phyloP scores from a whole-genome alignment of 2,888 invertebrate species.

The Scelioninae gen. 1 region DNA sequence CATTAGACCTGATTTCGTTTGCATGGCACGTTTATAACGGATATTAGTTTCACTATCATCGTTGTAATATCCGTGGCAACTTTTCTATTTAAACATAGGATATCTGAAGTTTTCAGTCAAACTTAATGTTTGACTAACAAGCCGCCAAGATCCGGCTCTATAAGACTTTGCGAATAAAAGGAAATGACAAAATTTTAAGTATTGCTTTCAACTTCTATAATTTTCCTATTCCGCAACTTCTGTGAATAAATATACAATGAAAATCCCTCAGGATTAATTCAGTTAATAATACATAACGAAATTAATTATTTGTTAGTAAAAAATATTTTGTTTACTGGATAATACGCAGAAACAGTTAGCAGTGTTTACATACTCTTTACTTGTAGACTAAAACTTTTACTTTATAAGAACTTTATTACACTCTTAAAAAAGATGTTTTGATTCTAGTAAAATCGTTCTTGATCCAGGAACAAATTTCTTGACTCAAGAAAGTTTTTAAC shows the following conservation, averaged over 20 bases:
- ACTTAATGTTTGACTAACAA: constrained; percentile 35
- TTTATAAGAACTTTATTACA: too few species aligned
- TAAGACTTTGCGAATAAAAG: constrained; percentile 25
- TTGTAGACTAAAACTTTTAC: too few species aligned
- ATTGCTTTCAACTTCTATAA: constrained; percentile 17
- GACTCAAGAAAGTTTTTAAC: too few species aligned
- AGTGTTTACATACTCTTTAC: too few species aligned
- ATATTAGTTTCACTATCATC: constrained; percentile 26
- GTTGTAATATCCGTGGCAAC: constrained; percentile 22
- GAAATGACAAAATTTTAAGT: constrained; percentile 22
- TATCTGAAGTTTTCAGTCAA: constrained; percentile 28
- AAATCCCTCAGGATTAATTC: too few species aligned
- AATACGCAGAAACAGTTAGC: too few species aligned
- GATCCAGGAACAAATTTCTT: too few species aligned
- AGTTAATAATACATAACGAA: too few species aligned
- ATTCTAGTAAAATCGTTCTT: too few species aligned
- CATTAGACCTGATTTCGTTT: constrained; percentile 2
- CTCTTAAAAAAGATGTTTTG: too few species aligned
- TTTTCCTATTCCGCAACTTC: constrained; percentile 17
- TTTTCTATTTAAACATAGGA: constrained; percentile 32
- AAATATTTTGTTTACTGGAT: too few species aligned
- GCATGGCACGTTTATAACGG: constrained; percentile 22
- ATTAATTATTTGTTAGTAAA: too few species aligned
- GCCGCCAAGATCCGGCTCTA: not conserved
- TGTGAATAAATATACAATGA: not conserved